Base-by-base conservation (phyloP, 2,888 invertebrate species). In the Desoria tigrina region DNA sequence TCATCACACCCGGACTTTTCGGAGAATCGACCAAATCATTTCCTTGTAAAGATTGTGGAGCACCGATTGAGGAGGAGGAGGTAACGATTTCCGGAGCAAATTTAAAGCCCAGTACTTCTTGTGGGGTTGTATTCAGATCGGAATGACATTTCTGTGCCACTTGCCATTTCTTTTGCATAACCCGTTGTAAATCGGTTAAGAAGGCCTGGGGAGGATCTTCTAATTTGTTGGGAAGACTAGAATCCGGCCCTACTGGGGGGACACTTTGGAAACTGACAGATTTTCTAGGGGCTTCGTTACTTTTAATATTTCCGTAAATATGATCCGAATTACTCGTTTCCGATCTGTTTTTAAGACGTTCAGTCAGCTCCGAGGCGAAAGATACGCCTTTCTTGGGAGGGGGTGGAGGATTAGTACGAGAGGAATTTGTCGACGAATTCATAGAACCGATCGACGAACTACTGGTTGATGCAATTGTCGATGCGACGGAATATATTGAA, bases 101-200 rank as follows among this genome's bases (percentile, higher is more conserved):
- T 61, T 94, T 84, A 78, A 94, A 94, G 0, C 94, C 94, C 7
- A 94, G 84, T 1, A 94, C 93, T 79, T 94, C 92, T 78, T 93
- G 92, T 0, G 94, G 93, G 42, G 91, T 91, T 1, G 92, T 91
- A n/a, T 89, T 87, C 16, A 88, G 87, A 79, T 94, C 93, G 26
- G 89, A 81, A 80, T 92, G 91, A 78, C 94, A 92, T 79, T 94
- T 94, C 78, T 94, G 93, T 2, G 94, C 93, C 0, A 94, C 92
- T 70, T 79, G 79, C 81, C 81, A 81, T 78, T 94, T 94, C 78
- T 93, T 93, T 73, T 91, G 85, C 91, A 94, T 94, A 0, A 94
- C 94, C 59, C 93, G 84, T 78, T 94, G 94, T 55, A 94, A 82
- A 79, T 94, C 94, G 78, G 90, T 89, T 51, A 94, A 83, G 78